Conservation (phyloP, 1,140 invertebrate genomes). For the Dreissena rostriformis region DNA sequence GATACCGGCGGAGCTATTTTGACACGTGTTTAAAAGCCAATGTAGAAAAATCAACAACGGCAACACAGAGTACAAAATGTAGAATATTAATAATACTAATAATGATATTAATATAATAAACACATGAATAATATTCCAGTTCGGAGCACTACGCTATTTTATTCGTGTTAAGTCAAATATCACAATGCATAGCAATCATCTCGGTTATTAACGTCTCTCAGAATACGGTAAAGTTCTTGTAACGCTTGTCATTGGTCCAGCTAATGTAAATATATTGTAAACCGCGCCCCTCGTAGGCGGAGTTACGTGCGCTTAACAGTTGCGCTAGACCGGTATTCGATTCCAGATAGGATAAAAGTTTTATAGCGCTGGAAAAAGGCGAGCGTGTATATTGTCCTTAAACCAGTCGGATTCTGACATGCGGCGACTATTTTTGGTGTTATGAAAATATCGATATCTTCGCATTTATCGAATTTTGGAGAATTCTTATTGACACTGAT, state of each 20-base stretch:
- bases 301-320: constrained; percentile 26
- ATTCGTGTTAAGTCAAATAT: constrained; percentile 12
- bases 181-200: not conserved
- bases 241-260: constrained; percentile 12
- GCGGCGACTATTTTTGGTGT: not conserved
- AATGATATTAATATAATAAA: constrained; percentile 6
- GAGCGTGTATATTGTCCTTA: constrained; percentile 27
- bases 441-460: not conserved
- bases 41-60: no score
- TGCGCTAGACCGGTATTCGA: not conserved
- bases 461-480: not conserved
- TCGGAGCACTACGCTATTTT: constrained; percentile 1
- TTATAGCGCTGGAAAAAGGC: constrained; percentile 17
- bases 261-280: constrained; percentile 45
- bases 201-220: constrained; percentile 2
- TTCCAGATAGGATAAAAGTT: constrained; percentile 13
- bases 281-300: constrained; percentile 41
- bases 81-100: constrained; percentile 20
- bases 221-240: not conserved
- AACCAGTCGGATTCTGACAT: constrained; percentile 19
- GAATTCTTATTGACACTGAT: not conserved
- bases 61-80: no score
- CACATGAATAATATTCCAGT: constrained; percentile 40
- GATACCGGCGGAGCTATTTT: constrained; percentile 43
- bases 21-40: not conserved